Base-by-base conservation (phyloP, 2,797 vertebrate genomes). In the Enteromius mattozi region DNA sequence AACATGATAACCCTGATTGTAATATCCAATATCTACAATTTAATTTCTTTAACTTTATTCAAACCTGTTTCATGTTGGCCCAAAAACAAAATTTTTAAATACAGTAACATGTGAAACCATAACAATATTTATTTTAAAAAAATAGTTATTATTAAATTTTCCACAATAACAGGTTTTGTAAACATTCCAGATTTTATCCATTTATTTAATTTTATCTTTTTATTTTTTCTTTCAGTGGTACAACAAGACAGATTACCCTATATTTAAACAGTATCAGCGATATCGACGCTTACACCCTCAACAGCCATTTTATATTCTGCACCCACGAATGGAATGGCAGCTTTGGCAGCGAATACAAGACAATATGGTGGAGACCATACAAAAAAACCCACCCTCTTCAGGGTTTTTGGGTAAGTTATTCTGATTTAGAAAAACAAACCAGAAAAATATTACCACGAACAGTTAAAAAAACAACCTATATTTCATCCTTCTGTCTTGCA, bases 311-410 rank as follows among this genome's bases (percentile, higher is more conserved):
- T 95, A 94, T 91, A 95, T 95, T 88, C 91, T 96, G 47, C 94
- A 96, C 78, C 95, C 95, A 10, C 92, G 89, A 66, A 91, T 93
- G 35, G 91, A 94, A 91, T 96, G 95, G 95, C 94, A 95, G 90
- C 86, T 96, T 8, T 96, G 95, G 95, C 93, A 93, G 65, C 87
- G 86, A 66, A 90, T 96, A 83, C 95, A 96, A 82, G 95, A 94
- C 87, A 96, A 95, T 91, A 95, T 95, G 94, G 93, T 88, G 0
- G 95, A 96, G 82, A 89, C 92, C 54, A 96, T 96, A 80, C 95
- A 96, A 92, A 95, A 91, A 90, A 96, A 96, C 90, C 95, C 95
- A 0, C 95, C 95, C 10, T 96, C 95, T 21, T 96, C 95, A 0
- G 95, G 95, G 79, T 84, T 96, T 70, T 91, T 96, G 0, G 95